Conservation (phyloP, 2,797 vertebrate species). For the Hapalemur alaotrensis region DNA sequence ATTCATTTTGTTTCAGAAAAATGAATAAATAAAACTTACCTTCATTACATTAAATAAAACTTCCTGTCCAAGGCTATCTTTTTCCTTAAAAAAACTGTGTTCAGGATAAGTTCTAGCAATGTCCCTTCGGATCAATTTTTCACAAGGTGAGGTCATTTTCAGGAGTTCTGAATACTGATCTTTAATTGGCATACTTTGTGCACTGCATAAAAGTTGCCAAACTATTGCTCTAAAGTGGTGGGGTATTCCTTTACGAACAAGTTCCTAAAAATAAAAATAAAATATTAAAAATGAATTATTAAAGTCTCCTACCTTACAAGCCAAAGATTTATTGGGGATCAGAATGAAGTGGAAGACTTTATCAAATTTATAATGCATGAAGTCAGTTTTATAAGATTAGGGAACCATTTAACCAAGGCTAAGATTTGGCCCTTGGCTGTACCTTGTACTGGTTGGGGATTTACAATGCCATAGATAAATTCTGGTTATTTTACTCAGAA, state of each 20-base stretch:
- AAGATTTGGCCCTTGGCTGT: neutral
- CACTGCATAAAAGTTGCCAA: constrained; percentile 97
- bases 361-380: constrained; percentile 22
- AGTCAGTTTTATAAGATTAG: neutral
- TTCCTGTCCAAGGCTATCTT: constrained; percentile 97
- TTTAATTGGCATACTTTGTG: constrained; percentile 97
- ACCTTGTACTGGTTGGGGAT: neutral
- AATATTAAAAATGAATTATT: constrained; percentile 1
- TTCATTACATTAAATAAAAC: constrained; percentile 99
- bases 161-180: constrained; percentile 98
- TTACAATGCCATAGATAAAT: neutral
- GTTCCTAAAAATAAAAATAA: constrained; percentile 88
- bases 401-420: neutral
- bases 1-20: constrained; percentile 45
- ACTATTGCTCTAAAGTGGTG: constrained; percentile 99
- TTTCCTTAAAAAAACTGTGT: constrained; percentile 99
- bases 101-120: constrained; percentile 98
- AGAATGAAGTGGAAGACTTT: neutral
- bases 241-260: constrained; percentile 97
- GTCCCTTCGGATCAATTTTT: constrained; percentile 97
- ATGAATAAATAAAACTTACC: constrained; percentile 84
- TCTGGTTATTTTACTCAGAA: neutral
- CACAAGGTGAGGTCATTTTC: constrained; percentile 98
- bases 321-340: neutral
- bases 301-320: neutral